phyloP scores from a whole-genome alignment of 2,797 vertebrate species.

The Sebastolobus altivelis region DNA sequence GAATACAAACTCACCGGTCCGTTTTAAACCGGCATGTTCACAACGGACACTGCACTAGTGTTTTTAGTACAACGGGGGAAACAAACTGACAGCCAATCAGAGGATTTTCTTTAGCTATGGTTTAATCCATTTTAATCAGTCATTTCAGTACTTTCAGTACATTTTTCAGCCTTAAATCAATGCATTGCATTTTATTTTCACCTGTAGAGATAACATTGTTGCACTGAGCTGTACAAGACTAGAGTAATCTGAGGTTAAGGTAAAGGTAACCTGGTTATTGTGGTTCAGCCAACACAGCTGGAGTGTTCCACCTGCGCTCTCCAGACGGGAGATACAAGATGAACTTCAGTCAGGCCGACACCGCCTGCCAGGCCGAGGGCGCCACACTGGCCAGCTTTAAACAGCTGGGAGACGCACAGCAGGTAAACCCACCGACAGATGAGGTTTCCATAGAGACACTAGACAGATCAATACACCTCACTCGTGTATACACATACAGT shows the following conservation, averaged over 20 bases:
- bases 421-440: constrained; percentile 81
- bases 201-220: background rate
- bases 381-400: constrained; percentile 87
- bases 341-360: constrained; percentile 88
- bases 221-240: background rate
- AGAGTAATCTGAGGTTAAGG: background rate
- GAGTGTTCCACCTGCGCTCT: constrained; percentile 93
- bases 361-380: constrained; percentile 86
- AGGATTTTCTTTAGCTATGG: background rate
- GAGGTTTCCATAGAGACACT: constrained; percentile 21
- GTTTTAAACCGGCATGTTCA: too few species aligned
- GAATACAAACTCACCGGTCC: background rate
- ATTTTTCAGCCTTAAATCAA: background rate
- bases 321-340: constrained; percentile 87
- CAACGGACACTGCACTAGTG: background rate
- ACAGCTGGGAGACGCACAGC: constrained; percentile 93
- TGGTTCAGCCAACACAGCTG: constrained; percentile 89
- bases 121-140: background rate
- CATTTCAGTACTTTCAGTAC: background rate
- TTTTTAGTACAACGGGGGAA: background rate
- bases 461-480: background rate
- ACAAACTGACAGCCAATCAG: background rate
- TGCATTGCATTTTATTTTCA: background rate
- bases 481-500: background rate
- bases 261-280: constrained; percentile 5